Base-by-base conservation (phyloP, 2,888 invertebrate species). In the Balanococcus diminutus region DNA sequence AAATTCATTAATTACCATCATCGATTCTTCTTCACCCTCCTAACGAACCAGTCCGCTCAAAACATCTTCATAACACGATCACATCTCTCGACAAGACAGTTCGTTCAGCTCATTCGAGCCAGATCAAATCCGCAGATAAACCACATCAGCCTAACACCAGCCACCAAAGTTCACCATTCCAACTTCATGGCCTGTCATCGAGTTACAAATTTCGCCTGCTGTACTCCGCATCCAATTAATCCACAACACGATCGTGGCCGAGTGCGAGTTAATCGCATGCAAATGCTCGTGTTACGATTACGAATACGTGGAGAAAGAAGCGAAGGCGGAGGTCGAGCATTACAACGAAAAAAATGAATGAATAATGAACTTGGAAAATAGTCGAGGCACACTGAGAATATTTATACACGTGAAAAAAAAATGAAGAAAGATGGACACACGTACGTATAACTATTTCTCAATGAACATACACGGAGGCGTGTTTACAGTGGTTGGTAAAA, bases 321-420 rank as follows among this genome's bases (percentile, higher is more conserved):
- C 56, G n/a, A 42, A 11, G 11, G 42, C 42, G 51, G 51, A 51
- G 51, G 51, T 51, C 19, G 51, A 51, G 19, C 19, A 51, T 19
- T n/a, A n/a, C n/a, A n/a, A n/a, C n/a, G n/a, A n/a, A 67, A 67
- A 81, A 81, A 81, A n/a, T 42, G 51, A 46, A 82, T 82, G 51
- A 82, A 82, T 82, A 82, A 82, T 82, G 51, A 82, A 82, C 51
- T 28, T 82, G 11, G 25, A 81, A 81, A 36, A 79, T 39, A 56
- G 19, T 32, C 75, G 16, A 75, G 36, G 28, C 75, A 22, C 28
- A 72, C 3, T 2, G 75, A 75, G 28, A 75, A 31, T 19, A 22
- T 25, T 19, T 25, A 79, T 28, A 36, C 36, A 39, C 79, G 32
- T 36, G 36, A 32, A 79, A 32, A 36, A 79, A 79, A 79, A 75